phyloP scores from a whole-genome alignment of 1,140 invertebrate genomes.

The Pseudomyrmex gracilis region DNA sequence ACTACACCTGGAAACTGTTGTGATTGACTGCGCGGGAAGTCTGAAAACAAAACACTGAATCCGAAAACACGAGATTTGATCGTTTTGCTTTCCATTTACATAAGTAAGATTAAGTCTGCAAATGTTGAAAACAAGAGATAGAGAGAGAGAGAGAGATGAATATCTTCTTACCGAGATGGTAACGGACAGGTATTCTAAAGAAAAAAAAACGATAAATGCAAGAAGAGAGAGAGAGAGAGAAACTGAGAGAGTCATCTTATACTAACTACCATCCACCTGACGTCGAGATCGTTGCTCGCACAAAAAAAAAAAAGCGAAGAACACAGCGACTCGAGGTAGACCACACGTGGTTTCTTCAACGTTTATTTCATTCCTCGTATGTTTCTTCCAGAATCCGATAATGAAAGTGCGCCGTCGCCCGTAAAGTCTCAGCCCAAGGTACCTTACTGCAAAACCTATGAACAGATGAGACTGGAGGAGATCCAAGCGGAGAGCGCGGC shows the following conservation, averaged over 20 bases:
- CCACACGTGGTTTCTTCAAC: conserved; percentile 31
- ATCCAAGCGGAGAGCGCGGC: conserved; percentile 89
- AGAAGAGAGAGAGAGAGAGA: conserved; percentile 5
- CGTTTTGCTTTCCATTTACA: conserved; percentile 21
- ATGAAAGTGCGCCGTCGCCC: conserved; percentile 88
- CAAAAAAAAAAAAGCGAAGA: not conserved
- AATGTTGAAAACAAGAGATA: not conserved
- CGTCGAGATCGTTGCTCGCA: not conserved
- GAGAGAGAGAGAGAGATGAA: conserved; percentile 41
- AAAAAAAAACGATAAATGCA: too few species aligned
- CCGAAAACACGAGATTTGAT: not conserved
- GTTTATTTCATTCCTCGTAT: conserved; percentile 83
- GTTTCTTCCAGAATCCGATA: conserved; percentile 91
- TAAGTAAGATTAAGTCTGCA: conserved; percentile 23
- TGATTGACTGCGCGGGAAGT: conserved; percentile 45
- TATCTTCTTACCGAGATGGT: not conserved
- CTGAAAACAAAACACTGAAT: not conserved
- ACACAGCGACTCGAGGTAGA: not conserved
- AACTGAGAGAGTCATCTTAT: not conserved
- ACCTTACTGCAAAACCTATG: conserved; percentile 87
- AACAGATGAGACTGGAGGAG: conserved; percentile 89
- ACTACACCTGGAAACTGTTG: not conserved
- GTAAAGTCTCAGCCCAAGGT: conserved; percentile 83
- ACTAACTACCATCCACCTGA: conserved; percentile 25
- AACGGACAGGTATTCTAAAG: too few species aligned